These are phyloP conservation scores for Cheilosia impressa DNA, from an alignment of 2,888 invertebrate species.

Conservation along the genomic window DNA sequence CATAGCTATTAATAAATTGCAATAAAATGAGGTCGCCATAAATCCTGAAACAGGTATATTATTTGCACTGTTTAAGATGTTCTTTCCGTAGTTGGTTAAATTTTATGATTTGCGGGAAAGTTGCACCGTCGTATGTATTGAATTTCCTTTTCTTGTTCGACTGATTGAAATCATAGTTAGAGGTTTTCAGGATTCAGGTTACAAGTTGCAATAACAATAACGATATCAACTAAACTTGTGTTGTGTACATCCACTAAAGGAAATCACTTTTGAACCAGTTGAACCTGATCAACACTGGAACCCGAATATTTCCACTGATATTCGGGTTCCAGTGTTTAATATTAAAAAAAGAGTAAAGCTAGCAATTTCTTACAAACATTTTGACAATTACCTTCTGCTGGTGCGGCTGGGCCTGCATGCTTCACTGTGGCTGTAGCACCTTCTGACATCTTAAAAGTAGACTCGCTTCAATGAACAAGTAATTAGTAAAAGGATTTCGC, in stretches of 20 bases:
- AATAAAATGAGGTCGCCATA: not conserved
- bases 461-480: slow-evolving; percentile 30
- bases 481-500: slow-evolving; percentile 35
- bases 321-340: no score
- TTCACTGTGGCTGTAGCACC: slow-evolving; percentile 63
- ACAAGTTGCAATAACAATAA: no score
- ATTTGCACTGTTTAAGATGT: not conserved
- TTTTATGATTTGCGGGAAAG: not conserved
- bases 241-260: no score
- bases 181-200: no score
- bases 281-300: no score
- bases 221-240: no score
- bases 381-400: not conserved
- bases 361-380: no score
- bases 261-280: no score
- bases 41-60: not conserved
- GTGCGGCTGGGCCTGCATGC: slow-evolving; percentile 44
- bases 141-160: no score
- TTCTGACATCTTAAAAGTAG: slow-evolving; percentile 47
- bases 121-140: not conserved
- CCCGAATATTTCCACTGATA: no score
- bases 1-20: not conserved
- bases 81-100: not conserved
- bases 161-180: no score
- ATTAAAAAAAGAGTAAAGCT: no score